A percentile compares a stretch with the other conserved stretches of the same genome.
Conservation (phyloP, 2,797 vertebrate genomes). For the Loris lydekkerianus region DNA sequence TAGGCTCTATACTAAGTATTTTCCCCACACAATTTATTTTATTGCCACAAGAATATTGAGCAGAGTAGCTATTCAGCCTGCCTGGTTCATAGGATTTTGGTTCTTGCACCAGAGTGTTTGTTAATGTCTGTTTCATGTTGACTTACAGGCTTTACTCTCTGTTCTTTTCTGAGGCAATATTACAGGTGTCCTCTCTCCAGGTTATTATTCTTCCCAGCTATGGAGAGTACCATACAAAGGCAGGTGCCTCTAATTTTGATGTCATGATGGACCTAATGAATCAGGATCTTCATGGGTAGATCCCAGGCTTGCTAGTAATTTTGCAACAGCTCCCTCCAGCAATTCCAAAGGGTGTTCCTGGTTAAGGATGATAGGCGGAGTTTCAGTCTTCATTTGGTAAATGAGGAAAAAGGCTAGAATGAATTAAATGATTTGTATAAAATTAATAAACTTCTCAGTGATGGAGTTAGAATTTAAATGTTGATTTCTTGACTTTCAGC, state of each 20-base stretch:
- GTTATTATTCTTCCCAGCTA: neutral
- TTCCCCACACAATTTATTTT: slow-evolving; percentile 19
- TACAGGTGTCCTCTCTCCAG: neutral
- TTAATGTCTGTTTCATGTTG: neutral
- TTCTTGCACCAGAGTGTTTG: neutral
- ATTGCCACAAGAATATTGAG: neutral
- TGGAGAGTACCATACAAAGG: neutral
- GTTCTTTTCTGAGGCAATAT: neutral
- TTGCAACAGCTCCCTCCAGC: neutral
- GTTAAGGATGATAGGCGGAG: neutral
- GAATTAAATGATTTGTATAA: slow-evolving; percentile 5
- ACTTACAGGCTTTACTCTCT: neutral
- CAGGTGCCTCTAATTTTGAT: neutral
- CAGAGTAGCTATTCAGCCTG: neutral
- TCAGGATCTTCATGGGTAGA: neutral
- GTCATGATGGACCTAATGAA: neutral
- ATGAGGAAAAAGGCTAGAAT: neutral
- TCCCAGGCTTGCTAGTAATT: neutral
- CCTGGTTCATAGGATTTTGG: neutral
- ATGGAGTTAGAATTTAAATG: slow-evolving; percentile 39
- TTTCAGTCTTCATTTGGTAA: slow-evolving; percentile 29
- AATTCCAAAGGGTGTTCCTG: neutral
- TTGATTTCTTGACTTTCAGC: slow-evolving; percentile 3
- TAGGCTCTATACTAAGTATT: neutral
- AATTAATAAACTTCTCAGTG: neutral